A percentile compares a stretch with the other conserved stretches of the same genome.
Conservation (phyloP, 2,888 invertebrate species). For the Plebejus anna region DNA sequence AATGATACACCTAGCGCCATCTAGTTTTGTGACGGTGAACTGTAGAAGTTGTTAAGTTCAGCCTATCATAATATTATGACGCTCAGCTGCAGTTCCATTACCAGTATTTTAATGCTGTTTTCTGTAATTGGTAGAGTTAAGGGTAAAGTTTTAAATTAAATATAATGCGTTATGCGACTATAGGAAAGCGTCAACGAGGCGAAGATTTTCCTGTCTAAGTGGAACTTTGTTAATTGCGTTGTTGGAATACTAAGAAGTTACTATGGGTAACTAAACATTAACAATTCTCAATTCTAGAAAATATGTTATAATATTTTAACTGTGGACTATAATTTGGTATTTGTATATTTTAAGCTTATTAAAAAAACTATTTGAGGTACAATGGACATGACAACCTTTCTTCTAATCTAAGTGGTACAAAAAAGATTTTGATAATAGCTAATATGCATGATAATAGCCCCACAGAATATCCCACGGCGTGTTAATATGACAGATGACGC, state of each 20-base stretch:
- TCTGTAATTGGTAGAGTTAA: neutral
- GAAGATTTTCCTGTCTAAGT: neutral
- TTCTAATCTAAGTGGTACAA: slow-evolving; percentile 36
- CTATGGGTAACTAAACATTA: too few relatives aligned
- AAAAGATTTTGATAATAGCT: slow-evolving; percentile 34
- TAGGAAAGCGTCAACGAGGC: neutral
- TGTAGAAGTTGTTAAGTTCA: slow-evolving; percentile 29
- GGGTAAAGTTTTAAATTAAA: neutral
- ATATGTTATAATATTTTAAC: too few relatives aligned
- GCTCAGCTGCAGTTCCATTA: neutral
- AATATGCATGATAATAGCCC: slow-evolving; percentile 28
- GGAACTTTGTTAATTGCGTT: too few relatives aligned
- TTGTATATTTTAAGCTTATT: neutral
- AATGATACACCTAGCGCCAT: slow-evolving; percentile 54
- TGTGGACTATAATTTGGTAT: too few relatives aligned
- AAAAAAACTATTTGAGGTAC: neutral
- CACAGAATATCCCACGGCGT: slow-evolving; percentile 43
- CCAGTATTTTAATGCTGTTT: neutral
- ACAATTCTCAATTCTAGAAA: too few relatives aligned
- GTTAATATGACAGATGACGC: slow-evolving; percentile 60
- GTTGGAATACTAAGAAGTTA: too few relatives aligned
- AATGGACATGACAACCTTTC: slow-evolving; percentile 31
- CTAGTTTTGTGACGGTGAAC: slow-evolving; percentile 47
- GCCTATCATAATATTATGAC: too few relatives aligned
- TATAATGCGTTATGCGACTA: neutral